phyloP scores from a whole-genome alignment of 2,888 invertebrate genomes.

The Timema cristinae region DNA sequence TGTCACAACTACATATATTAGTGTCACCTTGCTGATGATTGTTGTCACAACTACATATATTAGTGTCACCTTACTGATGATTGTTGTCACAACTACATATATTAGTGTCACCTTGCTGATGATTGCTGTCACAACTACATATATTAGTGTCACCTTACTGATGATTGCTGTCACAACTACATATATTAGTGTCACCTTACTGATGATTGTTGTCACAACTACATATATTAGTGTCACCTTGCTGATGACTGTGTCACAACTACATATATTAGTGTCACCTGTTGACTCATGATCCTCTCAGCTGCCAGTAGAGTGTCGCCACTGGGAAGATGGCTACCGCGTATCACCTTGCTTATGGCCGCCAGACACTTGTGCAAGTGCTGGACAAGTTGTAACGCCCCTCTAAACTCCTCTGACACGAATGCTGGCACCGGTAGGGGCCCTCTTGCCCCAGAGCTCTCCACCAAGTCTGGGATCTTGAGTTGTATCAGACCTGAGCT shows the following conservation, averaged over 20 bases:
- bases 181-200: constrained; percentile 44
- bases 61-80: constrained; percentile 45
- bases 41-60: not conserved
- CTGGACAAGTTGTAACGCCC: constrained; percentile 57
- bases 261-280: constrained; percentile 44
- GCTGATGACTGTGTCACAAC: not conserved
- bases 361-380: constrained; percentile 58
- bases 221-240: not conserved
- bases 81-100: not conserved
- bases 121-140: not conserved
- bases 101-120: constrained; percentile 44
- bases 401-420: constrained; percentile 58
- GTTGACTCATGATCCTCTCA: constrained; percentile 50
- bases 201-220: not conserved
- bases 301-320: constrained; percentile 47
- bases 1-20: not conserved
- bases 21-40: constrained; percentile 45
- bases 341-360: constrained; percentile 56
- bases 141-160: constrained; percentile 44
- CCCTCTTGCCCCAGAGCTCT: constrained; percentile 34
- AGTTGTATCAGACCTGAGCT: constrained; percentile 39
- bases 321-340: constrained; percentile 53
- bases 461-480: constrained; percentile 31
- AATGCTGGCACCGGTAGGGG: constrained; percentile 55
- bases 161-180: not conserved